These are phyloP conservation scores for Yoshiicerus persimilis DNA, from an alignment of 1,140 invertebrate species.

Conservation along the genomic window DNA sequence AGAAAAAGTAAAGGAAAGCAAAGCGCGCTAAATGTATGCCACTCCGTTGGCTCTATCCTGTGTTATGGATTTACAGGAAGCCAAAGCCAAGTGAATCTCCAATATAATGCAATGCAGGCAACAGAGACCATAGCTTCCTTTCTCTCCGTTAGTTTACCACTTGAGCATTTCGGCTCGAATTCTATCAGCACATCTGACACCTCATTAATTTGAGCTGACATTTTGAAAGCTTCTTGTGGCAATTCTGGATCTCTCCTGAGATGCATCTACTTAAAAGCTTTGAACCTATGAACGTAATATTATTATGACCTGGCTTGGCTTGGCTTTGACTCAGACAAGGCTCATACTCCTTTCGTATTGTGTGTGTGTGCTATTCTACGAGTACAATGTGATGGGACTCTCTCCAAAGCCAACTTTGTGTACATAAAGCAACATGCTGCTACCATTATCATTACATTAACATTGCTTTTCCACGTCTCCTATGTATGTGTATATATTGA, in stretches of 20 bases:
- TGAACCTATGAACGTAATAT: slow-evolving; percentile 37
- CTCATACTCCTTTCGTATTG: slow-evolving; percentile 1
- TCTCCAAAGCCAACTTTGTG: slow-evolving; percentile 21
- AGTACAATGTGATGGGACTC: slow-evolving; percentile 20
- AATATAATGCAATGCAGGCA: background rate
- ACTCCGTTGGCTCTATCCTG: background rate
- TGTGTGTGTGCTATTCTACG: background rate
- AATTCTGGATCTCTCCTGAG: slow-evolving; percentile 42
- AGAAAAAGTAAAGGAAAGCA: background rate
- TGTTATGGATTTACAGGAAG: background rate
- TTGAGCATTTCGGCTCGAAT: slow-evolving; percentile 37
- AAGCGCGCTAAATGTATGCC: background rate
- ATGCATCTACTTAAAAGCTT: slow-evolving; percentile 46
- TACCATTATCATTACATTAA: slow-evolving; percentile 23
- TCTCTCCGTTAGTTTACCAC: slow-evolving; percentile 23
- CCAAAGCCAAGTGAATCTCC: background rate
- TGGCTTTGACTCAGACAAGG: background rate
- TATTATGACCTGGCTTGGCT: slow-evolving; percentile 35
- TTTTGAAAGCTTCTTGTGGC: slow-evolving; percentile 46
- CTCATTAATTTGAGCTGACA: slow-evolving; percentile 45
- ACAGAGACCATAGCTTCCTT: background rate
- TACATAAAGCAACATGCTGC: slow-evolving; percentile 19
- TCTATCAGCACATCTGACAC: slow-evolving; percentile 45
- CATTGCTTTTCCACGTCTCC: background rate
- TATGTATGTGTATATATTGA: background rate